Percentiles rank a stretch among this genome's conserved stretches.
These are phyloP conservation scores for Ploceus nigricollis DNA, from an alignment of 2,113 vertebrate genomes.

Conservation along the genomic window DNA sequence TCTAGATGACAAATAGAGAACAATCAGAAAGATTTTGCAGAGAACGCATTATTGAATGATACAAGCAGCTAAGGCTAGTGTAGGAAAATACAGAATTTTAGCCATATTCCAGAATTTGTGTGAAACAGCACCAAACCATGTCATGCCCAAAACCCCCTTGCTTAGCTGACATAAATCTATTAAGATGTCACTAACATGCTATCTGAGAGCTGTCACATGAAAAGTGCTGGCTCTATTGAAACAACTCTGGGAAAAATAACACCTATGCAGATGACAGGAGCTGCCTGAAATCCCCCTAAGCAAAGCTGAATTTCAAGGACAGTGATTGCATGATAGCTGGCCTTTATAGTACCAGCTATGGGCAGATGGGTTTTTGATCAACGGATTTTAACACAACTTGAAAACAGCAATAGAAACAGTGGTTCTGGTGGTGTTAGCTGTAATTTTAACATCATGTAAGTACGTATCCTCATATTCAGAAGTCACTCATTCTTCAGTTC, in stretches of 20 bases:
- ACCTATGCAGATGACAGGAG: neutral
- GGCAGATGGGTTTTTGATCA: neutral
- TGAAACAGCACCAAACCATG: neutral
- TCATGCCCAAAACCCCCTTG: neutral
- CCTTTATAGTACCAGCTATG: neutral
- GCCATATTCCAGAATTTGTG: neutral
- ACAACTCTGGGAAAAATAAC: neutral
- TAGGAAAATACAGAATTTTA: neutral
- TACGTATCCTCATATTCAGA: neutral
- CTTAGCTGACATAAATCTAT: neutral
- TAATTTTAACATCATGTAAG: neutral
- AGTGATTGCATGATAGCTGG: neutral
- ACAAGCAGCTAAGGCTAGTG: neutral
- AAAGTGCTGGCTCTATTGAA: neutral
- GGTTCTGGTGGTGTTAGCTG: neutral
- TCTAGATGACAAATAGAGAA: neutral
- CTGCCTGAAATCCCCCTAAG: neutral
- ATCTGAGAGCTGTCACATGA: neutral
- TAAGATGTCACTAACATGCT: neutral
- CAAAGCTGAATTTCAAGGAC: neutral
- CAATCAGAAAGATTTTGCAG: neutral
- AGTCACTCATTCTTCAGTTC: neutral
- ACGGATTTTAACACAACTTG: neutral
- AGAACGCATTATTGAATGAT: neutral
- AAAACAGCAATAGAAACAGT: neutral